Evolutionary conservation across 2,113 vertebrate genomes (phyloP).

Genomic region (Rhinopomastus cyanomelas): DNA sequence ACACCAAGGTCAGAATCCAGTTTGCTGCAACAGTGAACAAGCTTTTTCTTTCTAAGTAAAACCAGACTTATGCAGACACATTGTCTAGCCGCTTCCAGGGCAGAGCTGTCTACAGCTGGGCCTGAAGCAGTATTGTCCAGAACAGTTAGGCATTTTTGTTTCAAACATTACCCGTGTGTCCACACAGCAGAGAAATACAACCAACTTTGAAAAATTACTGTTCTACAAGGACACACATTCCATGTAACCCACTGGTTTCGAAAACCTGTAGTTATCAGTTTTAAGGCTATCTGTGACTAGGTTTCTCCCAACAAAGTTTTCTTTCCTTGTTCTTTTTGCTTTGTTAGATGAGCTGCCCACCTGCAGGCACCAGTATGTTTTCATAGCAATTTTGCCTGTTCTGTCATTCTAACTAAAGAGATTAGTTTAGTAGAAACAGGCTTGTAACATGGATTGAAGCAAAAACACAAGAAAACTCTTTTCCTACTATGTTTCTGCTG

Average conservation of each 20-base stretch:
- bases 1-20: neutral
- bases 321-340: neutral
- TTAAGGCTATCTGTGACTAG: neutral
- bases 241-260: neutral
- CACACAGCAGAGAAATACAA: neutral
- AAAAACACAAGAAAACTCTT: neutral
- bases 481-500: neutral
- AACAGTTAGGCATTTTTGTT: accelerated
- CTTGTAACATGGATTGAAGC: neutral
- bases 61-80: neutral
- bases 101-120: neutral
- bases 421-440: neutral
- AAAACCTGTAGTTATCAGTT: neutral
- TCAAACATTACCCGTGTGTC: accelerated
- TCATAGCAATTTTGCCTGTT: neutral
- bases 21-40: accelerated
- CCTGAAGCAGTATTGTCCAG: accelerated
- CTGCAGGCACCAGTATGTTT: neutral
- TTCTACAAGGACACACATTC: neutral
- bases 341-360: neutral
- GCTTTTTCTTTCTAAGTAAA: neutral
- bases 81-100: neutral
- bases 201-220: neutral
- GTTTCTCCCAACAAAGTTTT: neutral
- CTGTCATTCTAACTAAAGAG: neutral